phyloP scores from a whole-genome alignment of 2,113 vertebrate species.

The Hucho hucho region DNA sequence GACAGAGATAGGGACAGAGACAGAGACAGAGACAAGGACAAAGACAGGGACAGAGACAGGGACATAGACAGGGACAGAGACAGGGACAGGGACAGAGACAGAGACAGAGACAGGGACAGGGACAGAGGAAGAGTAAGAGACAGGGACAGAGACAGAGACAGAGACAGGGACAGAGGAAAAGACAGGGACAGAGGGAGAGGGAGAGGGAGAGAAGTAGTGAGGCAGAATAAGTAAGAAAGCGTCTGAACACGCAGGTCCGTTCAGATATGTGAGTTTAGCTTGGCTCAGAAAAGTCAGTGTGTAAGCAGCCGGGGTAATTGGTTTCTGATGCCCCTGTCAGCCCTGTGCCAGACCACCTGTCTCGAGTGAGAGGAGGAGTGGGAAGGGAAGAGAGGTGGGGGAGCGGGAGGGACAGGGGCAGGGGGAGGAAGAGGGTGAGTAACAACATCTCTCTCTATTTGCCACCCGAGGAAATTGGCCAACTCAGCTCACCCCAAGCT shows the following conservation, averaged over 20 bases:
- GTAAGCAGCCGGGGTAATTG: conserved; percentile 77
- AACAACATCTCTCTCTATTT: conserved; percentile 49
- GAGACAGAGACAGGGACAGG: conserved; percentile 24
- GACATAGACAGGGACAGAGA: fast-evolving
- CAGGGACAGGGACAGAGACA: too few relatives aligned
- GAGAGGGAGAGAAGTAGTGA: conserved; percentile 1
- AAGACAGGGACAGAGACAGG: too few relatives aligned
- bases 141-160: not conserved
- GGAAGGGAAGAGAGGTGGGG: not conserved
- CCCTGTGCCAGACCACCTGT: conserved; percentile 81
- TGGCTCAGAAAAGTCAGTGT: conserved; percentile 70
- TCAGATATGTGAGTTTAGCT: conserved; percentile 76
- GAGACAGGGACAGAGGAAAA: not conserved
- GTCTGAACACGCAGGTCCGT: conserved; percentile 45
- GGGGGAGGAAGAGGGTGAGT: not conserved
- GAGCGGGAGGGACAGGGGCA: not conserved
- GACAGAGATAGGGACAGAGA: not conserved
- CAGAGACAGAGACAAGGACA: not conserved
- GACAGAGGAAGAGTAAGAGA: too few relatives aligned
- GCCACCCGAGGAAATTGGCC: conserved; percentile 36
- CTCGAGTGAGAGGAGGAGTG: conserved; percentile 20
- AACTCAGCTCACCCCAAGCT: conserved; percentile 13
- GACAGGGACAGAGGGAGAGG: not conserved
- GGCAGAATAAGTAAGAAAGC: not conserved
- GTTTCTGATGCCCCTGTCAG: conserved; percentile 79